These are phyloP conservation scores for Pemphredon lugubris DNA, from an alignment of 2,888 invertebrate genomes.

Conservation along the genomic window DNA sequence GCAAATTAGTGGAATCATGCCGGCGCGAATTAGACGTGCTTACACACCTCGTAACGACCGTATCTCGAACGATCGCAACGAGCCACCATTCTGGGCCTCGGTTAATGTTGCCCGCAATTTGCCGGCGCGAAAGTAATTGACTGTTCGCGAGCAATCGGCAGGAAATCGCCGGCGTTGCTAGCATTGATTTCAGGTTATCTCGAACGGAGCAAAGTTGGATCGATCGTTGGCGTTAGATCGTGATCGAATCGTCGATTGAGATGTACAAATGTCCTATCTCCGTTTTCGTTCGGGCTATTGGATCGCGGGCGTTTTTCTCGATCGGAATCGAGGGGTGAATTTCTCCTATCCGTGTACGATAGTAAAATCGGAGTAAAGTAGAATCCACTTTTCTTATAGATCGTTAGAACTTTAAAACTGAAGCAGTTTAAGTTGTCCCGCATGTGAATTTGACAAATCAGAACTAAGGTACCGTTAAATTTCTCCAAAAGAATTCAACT, in stretches of 20 bases:
- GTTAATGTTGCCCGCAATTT: slow-evolving; percentile 34
- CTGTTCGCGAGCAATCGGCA: slow-evolving; percentile 44
- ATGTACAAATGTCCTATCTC: background rate
- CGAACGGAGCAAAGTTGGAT: slow-evolving; percentile 14
- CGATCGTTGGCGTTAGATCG: slow-evolving; percentile 34
- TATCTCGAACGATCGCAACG: slow-evolving; percentile 43
- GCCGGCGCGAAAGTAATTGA: slow-evolving; percentile 52
- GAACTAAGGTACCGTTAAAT: too few species aligned
- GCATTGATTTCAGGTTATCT: slow-evolving; percentile 42
- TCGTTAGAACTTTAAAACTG: too few species aligned
- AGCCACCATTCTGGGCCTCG: slow-evolving; percentile 4
- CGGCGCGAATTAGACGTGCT: slow-evolving; percentile 56
- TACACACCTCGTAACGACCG: slow-evolving; percentile 53
- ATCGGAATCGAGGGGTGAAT: too few species aligned
- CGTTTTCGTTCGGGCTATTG: background rate
- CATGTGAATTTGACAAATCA: too few species aligned
- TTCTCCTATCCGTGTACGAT: too few species aligned
- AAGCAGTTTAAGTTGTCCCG: too few species aligned
- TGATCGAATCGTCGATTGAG: slow-evolving; percentile 36
- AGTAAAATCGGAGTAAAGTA: background rate
- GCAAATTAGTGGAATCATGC: slow-evolving; percentile 59
- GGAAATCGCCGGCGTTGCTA: slow-evolving; percentile 26
- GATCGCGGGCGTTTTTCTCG: background rate
- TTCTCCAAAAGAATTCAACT: too few species aligned
- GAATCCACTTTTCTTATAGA: background rate